These are phyloP conservation scores for Phoxinus phoxinus DNA, from an alignment of 2,113 vertebrate species.

Conservation along the genomic window DNA sequence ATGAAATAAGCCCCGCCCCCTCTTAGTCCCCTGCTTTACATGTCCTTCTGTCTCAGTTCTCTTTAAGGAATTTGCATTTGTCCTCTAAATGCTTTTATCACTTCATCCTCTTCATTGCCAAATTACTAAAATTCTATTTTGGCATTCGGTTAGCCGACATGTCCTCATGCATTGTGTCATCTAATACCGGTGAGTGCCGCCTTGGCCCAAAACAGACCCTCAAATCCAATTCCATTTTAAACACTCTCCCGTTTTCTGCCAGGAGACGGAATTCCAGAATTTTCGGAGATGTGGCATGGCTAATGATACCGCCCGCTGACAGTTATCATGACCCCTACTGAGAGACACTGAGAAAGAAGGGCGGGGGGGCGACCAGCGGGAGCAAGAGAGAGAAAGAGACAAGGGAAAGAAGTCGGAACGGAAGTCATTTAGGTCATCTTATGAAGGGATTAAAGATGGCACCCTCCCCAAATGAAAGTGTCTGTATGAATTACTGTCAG, in stretches of 20 bases:
- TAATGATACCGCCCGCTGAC: slow-evolving; percentile 19
- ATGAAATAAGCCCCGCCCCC: not conserved
- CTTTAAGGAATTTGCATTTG: slow-evolving; percentile 12
- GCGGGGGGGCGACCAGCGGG: slow-evolving; percentile 4
- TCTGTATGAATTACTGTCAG: slow-evolving; percentile 45
- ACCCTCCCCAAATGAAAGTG: slow-evolving; percentile 36
- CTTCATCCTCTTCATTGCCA: not conserved
- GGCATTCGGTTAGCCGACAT: not conserved
- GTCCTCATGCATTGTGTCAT: slow-evolving; percentile 30
- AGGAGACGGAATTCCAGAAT: slow-evolving; percentile 13
- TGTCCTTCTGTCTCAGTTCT: not conserved
- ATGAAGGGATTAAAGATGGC: slow-evolving; percentile 28
- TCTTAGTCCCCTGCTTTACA: not conserved
- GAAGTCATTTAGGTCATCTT: slow-evolving; percentile 37
- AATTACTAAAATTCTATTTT: slow-evolving; percentile 26
- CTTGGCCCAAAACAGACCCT: slow-evolving; percentile 15
- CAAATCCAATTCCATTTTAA: slow-evolving; percentile 38
- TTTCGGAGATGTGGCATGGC: not conserved
- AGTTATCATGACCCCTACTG: slow-evolving; percentile 7
- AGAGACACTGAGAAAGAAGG: slow-evolving; percentile 25
- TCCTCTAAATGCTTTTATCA: slow-evolving; percentile 24
- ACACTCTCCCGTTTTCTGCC: slow-evolving; percentile 17
- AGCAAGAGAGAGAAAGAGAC: not conserved
- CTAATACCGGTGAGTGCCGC: slow-evolving; percentile 29
- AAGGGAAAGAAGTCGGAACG: slow-evolving; percentile 5